phyloP scores from a whole-genome alignment of 2,888 invertebrate species.

The Megaustenia siamemsis region DNA sequence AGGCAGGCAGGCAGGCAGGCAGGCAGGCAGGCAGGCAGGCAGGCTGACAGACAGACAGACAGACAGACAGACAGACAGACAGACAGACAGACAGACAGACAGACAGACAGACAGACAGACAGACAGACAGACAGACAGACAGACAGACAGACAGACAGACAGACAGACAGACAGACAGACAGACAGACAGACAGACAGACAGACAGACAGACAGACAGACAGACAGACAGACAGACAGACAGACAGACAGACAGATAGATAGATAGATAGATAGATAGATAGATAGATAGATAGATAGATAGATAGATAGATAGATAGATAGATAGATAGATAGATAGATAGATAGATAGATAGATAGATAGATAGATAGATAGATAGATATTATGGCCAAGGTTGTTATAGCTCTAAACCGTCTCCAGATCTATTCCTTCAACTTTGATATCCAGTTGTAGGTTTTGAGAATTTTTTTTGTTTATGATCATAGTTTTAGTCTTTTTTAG shows the following conservation, averaged over 20 bases:
- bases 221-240: not conserved
- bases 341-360: too few relatives aligned
- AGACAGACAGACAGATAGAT: not conserved
- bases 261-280: not conserved
- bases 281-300: not conserved
- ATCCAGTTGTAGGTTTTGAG: too few relatives aligned
- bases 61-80: not conserved
- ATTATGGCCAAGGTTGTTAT: too few relatives aligned
- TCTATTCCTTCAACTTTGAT: too few relatives aligned
- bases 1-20: not conserved
- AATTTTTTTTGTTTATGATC: too few relatives aligned
- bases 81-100: not conserved
- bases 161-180: not conserved
- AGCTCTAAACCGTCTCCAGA: too few relatives aligned
- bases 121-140: not conserved
- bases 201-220: not conserved
- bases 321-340: too few relatives aligned
- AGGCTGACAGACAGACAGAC: not conserved
- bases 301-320: conserved; percentile 15
- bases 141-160: not conserved
- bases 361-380: too few relatives aligned
- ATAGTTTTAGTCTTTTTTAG: too few relatives aligned
- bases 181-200: not conserved
- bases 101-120: not conserved
- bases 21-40: not conserved